Base-by-base conservation (phyloP, 2,888 invertebrate genomes). In the Helicoverpa assulta region DNA sequence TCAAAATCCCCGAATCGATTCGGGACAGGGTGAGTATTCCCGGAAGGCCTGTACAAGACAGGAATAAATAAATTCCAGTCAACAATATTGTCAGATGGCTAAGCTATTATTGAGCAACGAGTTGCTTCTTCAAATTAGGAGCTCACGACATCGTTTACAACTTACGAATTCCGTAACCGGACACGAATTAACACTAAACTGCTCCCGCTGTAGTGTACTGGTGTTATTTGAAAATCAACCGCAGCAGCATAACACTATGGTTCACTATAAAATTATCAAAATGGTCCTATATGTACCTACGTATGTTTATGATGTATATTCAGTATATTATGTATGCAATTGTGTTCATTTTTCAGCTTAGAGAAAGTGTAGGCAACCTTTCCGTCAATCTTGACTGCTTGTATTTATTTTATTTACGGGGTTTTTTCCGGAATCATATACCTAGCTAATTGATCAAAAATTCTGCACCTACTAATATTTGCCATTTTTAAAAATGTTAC, bases 121-220 rank as follows among this genome's bases (percentile, higher is more conserved):
- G 78, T 76, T 57, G 37, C 73, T 73, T 21, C 67, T 76, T 83
- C 84, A 87, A 91, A 90, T 88, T 88, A 81, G 81, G 70, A 60
- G 71, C 80, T 88, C 90, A 91, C 91, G 90, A 88, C 83, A 67
- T 67, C 70, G 66, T 71, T 67, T 66, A 53, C 66, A 50, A 62
- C 75, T 67, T 61, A 68, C 67, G 74, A 83, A 90, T 89, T 88
- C 86, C 83, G 86, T 85, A 83, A 88, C 83, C 78, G 73, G 79
- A 84, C 83, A 85, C 82, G 67, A 82, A 82, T 87, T 79, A 78
- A 78, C 73, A 76, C 75, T 65, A 63, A 70, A 76, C 56, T 47
- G 57, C 29, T 55, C 40, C 53, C 47, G 54, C 62, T 60, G 60
- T 43, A 26, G 26, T 26, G 26, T 26, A 26, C 26, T 4, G 53